Conservation (phyloP, 2,888 invertebrate species). For the Drosophila quinaria region DNA sequence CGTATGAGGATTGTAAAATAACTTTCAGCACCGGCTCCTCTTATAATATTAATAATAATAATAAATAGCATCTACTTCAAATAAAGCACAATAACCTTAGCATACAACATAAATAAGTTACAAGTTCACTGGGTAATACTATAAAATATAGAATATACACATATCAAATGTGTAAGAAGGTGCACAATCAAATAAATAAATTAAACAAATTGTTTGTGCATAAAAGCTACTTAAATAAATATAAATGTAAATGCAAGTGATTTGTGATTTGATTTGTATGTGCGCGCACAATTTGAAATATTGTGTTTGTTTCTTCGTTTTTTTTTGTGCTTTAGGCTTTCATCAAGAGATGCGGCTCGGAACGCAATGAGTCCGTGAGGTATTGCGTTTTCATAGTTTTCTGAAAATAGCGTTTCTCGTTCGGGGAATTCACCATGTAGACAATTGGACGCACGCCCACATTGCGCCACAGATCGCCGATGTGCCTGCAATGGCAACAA, state of each 20-base stretch:
- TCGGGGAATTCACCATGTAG: constrained; percentile 86
- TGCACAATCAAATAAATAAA: constrained; percentile 23
- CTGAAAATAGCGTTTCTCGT: constrained; percentile 86
- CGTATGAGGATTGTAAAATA: constrained; percentile 29
- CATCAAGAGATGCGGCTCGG: constrained; percentile 85
- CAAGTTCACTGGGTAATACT: constrained; percentile 69
- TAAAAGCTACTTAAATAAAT: constrained; percentile 36
- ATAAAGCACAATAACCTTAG: constrained; percentile 55
- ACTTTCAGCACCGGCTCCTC: constrained; percentile 21
- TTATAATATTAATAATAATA: constrained; percentile 11
- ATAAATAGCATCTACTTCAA: constrained; percentile 44
- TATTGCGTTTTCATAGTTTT: constrained; percentile 86
- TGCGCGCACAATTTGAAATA: constrained; percentile 25
- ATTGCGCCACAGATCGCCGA: constrained; percentile 85
- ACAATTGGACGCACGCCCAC: constrained; percentile 85
- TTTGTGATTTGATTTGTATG: constrained; percentile 39
- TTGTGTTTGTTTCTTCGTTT: constrained; percentile 30
- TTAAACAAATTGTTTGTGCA: constrained; percentile 22
- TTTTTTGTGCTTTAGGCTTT: constrained; percentile 73
- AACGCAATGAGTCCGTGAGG: constrained; percentile 85
- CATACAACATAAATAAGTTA: constrained; percentile 51
- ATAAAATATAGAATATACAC: constrained; percentile 26
- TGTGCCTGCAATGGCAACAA: constrained; percentile 74
- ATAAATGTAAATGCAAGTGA: constrained; percentile 66
- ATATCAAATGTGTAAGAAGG: constrained; percentile 25